These are phyloP conservation scores for Merops nubicus DNA, from an alignment of 2,113 vertebrate species.

Conservation along the genomic window DNA sequence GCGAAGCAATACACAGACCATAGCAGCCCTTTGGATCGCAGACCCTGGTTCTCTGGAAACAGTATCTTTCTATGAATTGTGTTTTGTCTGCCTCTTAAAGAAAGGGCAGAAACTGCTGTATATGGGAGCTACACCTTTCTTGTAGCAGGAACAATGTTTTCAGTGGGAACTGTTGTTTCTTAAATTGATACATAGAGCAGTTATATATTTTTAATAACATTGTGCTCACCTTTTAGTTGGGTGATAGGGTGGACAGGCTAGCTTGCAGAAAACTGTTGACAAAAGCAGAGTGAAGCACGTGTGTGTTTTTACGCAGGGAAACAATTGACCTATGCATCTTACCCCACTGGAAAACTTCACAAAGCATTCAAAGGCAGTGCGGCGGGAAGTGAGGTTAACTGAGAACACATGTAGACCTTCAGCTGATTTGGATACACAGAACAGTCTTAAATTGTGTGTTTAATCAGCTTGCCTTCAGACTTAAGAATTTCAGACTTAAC, in stretches of 20 bases:
- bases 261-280: neutral
- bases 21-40: neutral
- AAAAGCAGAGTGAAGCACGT: neutral
- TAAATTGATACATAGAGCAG: neutral
- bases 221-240: neutral
- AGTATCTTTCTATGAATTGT: neutral
- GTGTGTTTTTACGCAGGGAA: neutral
- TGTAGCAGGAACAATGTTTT: neutral
- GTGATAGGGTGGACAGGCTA: neutral
- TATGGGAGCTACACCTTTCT: neutral
- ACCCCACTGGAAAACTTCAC: neutral
- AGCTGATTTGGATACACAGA: neutral
- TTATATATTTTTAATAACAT: neutral
- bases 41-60: neutral
- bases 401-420: neutral
- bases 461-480: neutral
- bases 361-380: neutral
- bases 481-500: neutral
- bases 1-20: rapidly evolving
- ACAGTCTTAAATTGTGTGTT: neutral
- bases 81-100: neutral
- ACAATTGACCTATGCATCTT: neutral
- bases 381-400: neutral
- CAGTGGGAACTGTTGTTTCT: neutral
- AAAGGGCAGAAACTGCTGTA: neutral